Percentiles rank a stretch among this genome's conserved stretches.
Evolutionary conservation across 2,888 invertebrate species (phyloP).

Genomic region (Deroplatys truncata): DNA sequence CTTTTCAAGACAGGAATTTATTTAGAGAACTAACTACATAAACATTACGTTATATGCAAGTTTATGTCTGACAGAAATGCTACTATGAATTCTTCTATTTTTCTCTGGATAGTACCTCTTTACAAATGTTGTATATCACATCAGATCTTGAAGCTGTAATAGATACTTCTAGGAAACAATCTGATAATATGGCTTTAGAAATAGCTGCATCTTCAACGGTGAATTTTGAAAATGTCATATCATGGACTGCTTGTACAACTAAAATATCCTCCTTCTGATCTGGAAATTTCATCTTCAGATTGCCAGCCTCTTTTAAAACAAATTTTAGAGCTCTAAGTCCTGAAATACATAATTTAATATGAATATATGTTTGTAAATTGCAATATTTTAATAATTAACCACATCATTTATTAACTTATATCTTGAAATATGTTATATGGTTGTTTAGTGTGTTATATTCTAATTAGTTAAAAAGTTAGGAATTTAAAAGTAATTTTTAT

Average conservation of each 20-base stretch:
- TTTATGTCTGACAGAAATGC: too few relatives aligned
- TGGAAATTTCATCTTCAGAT: slow-evolving; percentile 73
- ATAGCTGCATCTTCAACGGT: slow-evolving; percentile 83
- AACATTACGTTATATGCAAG: too few relatives aligned
- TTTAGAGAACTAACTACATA: too few relatives aligned
- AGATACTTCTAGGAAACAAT: slow-evolving; percentile 78
- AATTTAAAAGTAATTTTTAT: too few relatives aligned
- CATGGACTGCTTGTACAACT: slow-evolving; percentile 76
- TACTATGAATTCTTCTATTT: too few relatives aligned
- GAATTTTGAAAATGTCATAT: slow-evolving; percentile 91
- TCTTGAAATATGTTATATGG: neutral
- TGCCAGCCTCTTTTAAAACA: slow-evolving; percentile 79
- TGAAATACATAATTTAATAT: slow-evolving; percentile 14
- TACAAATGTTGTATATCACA: slow-evolving; percentile 17
- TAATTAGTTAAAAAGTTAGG: too few relatives aligned
- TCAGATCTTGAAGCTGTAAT: slow-evolving; percentile 65
- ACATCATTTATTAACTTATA: neutral
- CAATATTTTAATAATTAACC: neutral
- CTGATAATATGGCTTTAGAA: slow-evolving; percentile 77
- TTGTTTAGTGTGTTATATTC: neutral
- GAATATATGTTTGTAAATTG: neutral
- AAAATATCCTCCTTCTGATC: slow-evolving; percentile 74
- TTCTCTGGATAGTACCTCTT: slow-evolving; percentile 20
- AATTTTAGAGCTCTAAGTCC: slow-evolving; percentile 83
- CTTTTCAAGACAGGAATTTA: too few relatives aligned